phyloP scores from a whole-genome alignment of 2,113 vertebrate genomes.

The Toxotes jaculatrix region DNA sequence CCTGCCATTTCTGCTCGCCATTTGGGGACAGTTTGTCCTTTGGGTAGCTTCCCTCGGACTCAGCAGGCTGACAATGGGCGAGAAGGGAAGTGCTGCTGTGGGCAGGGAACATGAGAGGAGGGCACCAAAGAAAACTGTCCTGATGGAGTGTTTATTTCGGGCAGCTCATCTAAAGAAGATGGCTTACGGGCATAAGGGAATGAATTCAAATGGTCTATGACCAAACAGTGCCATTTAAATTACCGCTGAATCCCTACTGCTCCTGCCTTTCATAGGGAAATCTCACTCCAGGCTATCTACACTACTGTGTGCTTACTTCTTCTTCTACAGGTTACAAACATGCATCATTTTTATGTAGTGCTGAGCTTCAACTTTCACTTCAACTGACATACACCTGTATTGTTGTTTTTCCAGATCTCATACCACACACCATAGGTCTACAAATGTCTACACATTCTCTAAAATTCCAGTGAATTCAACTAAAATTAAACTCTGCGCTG shows the following conservation, averaged over 20 bases:
- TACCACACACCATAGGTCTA: neutral
- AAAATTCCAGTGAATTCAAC: conserved; percentile 13
- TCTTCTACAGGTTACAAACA: conserved; percentile 37
- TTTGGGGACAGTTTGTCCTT: conserved; percentile 76
- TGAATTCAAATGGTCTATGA: conserved; percentile 64
- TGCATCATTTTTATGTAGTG: conserved; percentile 12
- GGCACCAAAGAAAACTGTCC: conserved; percentile 60
- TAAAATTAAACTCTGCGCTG: conserved; percentile 8
- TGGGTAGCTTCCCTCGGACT: conserved; percentile 61
- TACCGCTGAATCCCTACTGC: conserved; percentile 53
- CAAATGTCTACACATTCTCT: conserved; percentile 10
- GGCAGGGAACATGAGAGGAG: conserved; percentile 53
- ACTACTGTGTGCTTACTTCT: conserved; percentile 30
- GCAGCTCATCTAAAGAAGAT: conserved; percentile 60
- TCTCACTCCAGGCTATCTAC: conserved; percentile 33
- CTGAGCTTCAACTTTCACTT: conserved; percentile 8
- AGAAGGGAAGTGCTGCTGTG: conserved; percentile 65
- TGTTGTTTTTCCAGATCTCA: neutral
- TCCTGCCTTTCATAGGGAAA: conserved; percentile 45
- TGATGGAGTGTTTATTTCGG: conserved; percentile 79
- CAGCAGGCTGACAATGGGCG: conserved; percentile 65
- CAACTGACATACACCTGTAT: neutral
- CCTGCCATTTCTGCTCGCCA: conserved; percentile 64
- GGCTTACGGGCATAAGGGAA: conserved; percentile 51
- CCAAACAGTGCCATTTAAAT: conserved; percentile 63